A percentile compares a stretch with the other conserved stretches of the same genome.
These are phyloP conservation scores for Drosophila oshimai DNA, from an alignment of 1,140 invertebrate genomes.

Conservation along the genomic window DNA sequence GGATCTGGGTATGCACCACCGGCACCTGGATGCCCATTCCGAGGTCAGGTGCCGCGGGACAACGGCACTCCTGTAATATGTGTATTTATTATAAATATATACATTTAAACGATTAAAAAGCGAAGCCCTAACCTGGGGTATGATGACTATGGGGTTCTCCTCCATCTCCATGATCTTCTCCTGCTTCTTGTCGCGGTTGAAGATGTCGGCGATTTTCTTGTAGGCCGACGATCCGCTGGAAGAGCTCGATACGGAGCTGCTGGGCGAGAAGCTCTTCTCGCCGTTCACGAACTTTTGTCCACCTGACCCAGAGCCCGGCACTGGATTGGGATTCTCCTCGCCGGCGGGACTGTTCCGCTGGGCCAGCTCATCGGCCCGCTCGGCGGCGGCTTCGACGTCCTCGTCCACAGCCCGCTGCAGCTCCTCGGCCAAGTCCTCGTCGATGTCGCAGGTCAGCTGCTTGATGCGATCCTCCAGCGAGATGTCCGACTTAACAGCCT, in stretches of 20 bases:
- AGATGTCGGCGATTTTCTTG: constrained; percentile 87
- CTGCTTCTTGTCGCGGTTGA: constrained; percentile 84
- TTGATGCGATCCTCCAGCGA: constrained; percentile 91
- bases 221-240: constrained; percentile 86
- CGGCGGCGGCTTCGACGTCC: constrained; percentile 33
- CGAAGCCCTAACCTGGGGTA: constrained; percentile 78
- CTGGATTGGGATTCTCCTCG: constrained; percentile 82
- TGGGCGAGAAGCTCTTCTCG: constrained; percentile 84
- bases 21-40: constrained; percentile 84
- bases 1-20: constrained; percentile 76
- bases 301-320: constrained; percentile 73
- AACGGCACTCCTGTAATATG: constrained; percentile 77
- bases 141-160: constrained; percentile 83
- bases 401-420: constrained; percentile 51
- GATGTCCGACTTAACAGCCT: constrained; percentile 85
- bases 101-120: background rate
- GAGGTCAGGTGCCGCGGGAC: constrained; percentile 84
- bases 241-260: constrained; percentile 84
- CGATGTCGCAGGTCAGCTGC: constrained; percentile 91
- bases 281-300: constrained; percentile 61
- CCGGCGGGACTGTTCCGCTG: constrained; percentile 84
- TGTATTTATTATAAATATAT: too few relatives aligned
- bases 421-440: constrained; percentile 84
- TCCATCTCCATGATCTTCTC: constrained; percentile 82
- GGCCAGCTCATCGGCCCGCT: constrained; percentile 59